Percentiles rank a stretch among this genome's conserved stretches.
phyloP scores from a whole-genome alignment of 2,797 vertebrate species.

The Ficedula albicollis region DNA sequence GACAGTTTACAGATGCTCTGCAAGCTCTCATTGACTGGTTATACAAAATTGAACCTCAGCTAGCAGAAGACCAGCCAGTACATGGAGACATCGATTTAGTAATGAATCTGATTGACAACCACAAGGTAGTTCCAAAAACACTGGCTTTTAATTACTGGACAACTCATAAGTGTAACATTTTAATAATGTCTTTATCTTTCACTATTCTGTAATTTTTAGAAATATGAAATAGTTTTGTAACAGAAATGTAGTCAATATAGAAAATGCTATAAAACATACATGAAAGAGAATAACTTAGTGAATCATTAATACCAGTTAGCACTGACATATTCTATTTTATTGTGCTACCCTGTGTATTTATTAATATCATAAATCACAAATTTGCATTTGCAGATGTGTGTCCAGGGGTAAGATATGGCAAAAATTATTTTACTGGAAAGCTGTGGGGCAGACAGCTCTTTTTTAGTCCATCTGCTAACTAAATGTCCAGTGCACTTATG shows the following conservation, averaged over 20 bases:
- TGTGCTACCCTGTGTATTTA: not conserved
- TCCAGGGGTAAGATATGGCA: not conserved
- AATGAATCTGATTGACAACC: constrained; percentile 96
- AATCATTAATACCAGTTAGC: not conserved
- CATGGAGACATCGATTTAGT: constrained; percentile 97
- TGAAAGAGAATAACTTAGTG: not conserved
- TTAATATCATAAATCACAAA: not conserved
- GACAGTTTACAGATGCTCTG: constrained; percentile 96
- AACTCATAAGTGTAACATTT: not conserved
- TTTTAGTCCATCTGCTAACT: not conserved
- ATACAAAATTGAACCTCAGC: constrained; percentile 94
- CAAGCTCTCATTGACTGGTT: constrained; percentile 99
- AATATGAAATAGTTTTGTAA: not conserved
- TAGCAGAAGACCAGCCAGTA: constrained; percentile 97
- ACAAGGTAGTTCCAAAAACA: constrained; percentile 87
- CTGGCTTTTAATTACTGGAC: not conserved
- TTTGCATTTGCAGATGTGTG: not conserved
- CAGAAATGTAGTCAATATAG: not conserved
- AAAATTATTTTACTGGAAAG: not conserved
- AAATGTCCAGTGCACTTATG: not conserved
- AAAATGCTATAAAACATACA: not conserved
- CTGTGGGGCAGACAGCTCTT: not conserved
- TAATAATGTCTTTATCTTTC: not conserved
- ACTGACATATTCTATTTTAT: not conserved
- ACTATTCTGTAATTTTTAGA: not conserved